phyloP scores from a whole-genome alignment of 2,797 vertebrate species.

The Chlorospingus semifuscus region DNA sequence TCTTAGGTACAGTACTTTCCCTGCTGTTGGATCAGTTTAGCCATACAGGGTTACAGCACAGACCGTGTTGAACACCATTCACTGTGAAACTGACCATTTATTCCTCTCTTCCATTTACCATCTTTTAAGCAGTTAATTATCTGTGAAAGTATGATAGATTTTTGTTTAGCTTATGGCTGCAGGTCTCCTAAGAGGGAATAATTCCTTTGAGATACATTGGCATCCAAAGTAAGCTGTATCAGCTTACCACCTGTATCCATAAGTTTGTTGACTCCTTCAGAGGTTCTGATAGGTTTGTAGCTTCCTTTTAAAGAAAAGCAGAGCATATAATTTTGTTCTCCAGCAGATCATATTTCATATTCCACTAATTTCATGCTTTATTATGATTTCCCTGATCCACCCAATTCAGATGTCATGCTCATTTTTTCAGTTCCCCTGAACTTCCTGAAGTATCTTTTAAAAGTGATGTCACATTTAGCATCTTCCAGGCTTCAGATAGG shows the following conservation, averaged over 20 bases:
- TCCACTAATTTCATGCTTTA: neutral
- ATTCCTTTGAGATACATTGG: neutral
- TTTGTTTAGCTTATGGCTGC: neutral
- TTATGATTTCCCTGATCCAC: neutral
- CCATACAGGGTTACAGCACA: neutral
- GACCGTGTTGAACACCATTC: neutral
- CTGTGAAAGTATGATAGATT: neutral
- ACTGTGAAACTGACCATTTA: neutral
- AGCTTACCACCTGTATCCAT: neutral
- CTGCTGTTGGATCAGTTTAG: neutral
- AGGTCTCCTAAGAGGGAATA: neutral
- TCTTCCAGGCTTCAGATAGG: neutral
- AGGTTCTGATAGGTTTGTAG: fast-evolving
- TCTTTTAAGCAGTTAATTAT: neutral
- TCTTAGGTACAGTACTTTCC: neutral
- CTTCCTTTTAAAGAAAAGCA: neutral
- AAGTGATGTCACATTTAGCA: neutral
- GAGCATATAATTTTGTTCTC: neutral
- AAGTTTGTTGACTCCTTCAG: neutral
- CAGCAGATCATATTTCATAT: neutral
- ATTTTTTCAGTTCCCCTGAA: neutral
- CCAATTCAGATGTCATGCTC: neutral
- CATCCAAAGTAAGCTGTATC: neutral
- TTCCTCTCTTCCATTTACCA: neutral
- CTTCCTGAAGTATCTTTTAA: neutral